phyloP scores from a whole-genome alignment of 2,888 invertebrate genomes.

The Apotomis capreana region DNA sequence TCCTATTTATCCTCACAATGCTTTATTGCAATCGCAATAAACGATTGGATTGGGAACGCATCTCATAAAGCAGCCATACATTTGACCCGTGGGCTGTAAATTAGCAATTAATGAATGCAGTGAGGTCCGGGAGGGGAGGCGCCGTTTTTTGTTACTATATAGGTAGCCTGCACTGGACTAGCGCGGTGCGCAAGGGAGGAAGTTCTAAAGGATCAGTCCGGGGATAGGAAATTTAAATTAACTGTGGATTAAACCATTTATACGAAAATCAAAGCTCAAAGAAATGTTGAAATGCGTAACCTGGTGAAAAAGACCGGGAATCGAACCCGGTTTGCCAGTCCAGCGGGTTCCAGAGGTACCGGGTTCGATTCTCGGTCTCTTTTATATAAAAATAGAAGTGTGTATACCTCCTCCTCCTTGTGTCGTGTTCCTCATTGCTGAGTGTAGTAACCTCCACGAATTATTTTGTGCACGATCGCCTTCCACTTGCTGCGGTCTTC shows the following conservation, averaged over 20 bases:
- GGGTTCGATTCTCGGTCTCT: no score
- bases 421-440: no score
- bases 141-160: slow-evolving; percentile 66
- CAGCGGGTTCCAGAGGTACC: no score
- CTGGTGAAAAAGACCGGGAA: no score
- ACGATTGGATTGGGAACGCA: slow-evolving; percentile 36
- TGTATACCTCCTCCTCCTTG: no score
- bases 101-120: slow-evolving; percentile 81
- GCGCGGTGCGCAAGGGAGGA: not conserved
- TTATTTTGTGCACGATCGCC: no score
- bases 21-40: slow-evolving; percentile 22
- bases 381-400: no score
- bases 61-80: slow-evolving; percentile 55
- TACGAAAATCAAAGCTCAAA: no score
- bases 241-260: not conserved
- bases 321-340: no score
- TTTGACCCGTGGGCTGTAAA: slow-evolving; percentile 75
- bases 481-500: no score
- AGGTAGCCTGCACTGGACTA: slow-evolving; percentile 61
- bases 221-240: slow-evolving; percentile 7
- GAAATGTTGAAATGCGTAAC: no score
- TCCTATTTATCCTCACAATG: not conserved
- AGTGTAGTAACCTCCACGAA: no score
- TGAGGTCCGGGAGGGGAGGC: slow-evolving; percentile 55
- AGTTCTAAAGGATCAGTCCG: slow-evolving; percentile 26